phyloP scores from a whole-genome alignment of 1,140 invertebrate genomes.

The Brachionus angularis region DNA sequence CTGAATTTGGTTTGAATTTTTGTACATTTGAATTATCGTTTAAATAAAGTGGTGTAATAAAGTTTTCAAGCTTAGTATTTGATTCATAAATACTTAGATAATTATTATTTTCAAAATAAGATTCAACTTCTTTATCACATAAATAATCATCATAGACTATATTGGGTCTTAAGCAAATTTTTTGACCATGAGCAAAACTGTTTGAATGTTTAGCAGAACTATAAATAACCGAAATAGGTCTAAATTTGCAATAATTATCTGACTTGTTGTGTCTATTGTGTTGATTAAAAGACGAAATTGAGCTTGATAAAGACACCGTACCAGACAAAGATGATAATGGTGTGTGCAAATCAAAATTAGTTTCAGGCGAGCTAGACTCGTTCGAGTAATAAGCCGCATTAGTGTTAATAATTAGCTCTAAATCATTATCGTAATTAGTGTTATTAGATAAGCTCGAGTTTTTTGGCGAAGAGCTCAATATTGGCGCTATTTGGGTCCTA shows the following conservation, averaged over 20 bases:
- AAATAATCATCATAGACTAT: constrained; percentile 32
- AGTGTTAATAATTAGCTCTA: background rate
- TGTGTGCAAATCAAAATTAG: background rate
- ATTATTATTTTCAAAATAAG: constrained; percentile 14
- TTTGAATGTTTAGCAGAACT: background rate
- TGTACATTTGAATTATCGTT: too few species aligned
- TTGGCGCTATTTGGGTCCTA: too few species aligned
- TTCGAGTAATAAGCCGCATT: background rate
- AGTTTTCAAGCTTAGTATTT: too few species aligned
- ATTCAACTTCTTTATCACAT: constrained; percentile 37
- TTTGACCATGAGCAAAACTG: background rate
- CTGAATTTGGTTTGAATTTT: background rate
- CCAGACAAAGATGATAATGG: background rate
- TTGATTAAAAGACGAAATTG: too few species aligned
- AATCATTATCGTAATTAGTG: too few species aligned
- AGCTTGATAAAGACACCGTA: too few species aligned
- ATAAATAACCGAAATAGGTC: background rate
- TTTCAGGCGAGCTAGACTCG: background rate
- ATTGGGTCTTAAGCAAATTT: background rate
- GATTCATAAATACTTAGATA: constrained; percentile 1
- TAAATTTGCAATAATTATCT: too few species aligned
- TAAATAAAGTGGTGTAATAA: too few species aligned
- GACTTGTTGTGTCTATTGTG: too few species aligned
- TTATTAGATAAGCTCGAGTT: too few species aligned
- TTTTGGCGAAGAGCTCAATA: constrained; percentile 15